Base-by-base conservation (phyloP, 2,888 invertebrate species). In the Arctia plantaginis region DNA sequence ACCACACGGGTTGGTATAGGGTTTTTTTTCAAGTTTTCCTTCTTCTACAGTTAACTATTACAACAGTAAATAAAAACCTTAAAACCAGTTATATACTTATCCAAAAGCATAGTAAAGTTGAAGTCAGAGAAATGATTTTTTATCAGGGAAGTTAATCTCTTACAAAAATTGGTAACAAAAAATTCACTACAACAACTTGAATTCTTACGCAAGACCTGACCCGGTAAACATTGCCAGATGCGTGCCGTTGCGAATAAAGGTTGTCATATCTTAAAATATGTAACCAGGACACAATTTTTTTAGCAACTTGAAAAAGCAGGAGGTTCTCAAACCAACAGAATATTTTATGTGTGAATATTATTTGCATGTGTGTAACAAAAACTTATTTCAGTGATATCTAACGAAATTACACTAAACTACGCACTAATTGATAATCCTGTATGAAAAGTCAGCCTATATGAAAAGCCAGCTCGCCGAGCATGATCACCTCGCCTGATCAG, bases 211-310 rank as follows among this genome's bases (percentile, higher is more conserved):
- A 62, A 33, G 66, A 51, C 41, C 71, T 74, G 72, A 77, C 74
- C 76, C 77, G 77, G 78, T 76, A 80, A 77, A 71, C 77, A 77
- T 79, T 77, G 62, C 70, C 74, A 73, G 75, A 80, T 83, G 78
- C 79, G 75, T 80, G 74, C 41, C 72, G 66, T 75, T 74, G 66
- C 73, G 77, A 77, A 82, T 82, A 82, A 83, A 75, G 73, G 76
- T 77, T 77, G 69, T 65, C 67, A 65, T 76, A 70, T 81, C 77
- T 78, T 86, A 83, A 85, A 81, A 86, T 87, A 89, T 89, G 90
- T 85, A 90, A 86, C 79, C 80, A 82, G 88, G 86, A 70, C 86
- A 81, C 79, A 75, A 70, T 51, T 72, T 82, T 85, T 78, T 81
- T 76, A 79, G 55, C 18, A 62, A 62, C 30, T 62, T 30, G 23